phyloP scores from a whole-genome alignment of 1,140 invertebrate genomes.

The Hermetia illucens region DNA sequence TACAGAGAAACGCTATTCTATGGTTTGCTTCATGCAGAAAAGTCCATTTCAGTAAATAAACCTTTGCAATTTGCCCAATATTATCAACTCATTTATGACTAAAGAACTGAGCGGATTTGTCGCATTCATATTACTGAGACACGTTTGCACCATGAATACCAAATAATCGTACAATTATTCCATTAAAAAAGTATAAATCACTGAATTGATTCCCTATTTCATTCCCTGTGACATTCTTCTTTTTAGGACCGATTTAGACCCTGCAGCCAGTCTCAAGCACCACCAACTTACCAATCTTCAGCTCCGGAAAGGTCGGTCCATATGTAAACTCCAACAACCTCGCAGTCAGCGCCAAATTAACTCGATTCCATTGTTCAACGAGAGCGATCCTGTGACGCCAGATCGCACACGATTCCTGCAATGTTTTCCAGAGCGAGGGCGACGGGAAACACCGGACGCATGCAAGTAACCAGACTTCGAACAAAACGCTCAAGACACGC shows the following conservation, averaged over 20 bases:
- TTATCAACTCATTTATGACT: no score
- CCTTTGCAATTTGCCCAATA: no score
- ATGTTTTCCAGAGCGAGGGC: constrained; percentile 89
- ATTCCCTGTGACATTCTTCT: no score
- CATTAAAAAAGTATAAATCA: no score
- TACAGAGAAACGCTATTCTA: no score
- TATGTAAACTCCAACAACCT: constrained; percentile 77
- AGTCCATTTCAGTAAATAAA: no score
- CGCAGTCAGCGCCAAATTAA: constrained; percentile 78
- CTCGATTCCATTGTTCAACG: constrained; percentile 89
- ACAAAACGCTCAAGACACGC: constrained; percentile 79
- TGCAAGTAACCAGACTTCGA: constrained; percentile 89
- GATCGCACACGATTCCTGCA: constrained; percentile 79
- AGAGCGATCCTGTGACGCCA: constrained; percentile 88
- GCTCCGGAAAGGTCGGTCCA: constrained; percentile 69
- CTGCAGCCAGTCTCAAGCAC: constrained; percentile 1
- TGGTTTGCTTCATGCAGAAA: no score
- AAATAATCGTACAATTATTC: no score
- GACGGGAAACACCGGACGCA: constrained; percentile 79
- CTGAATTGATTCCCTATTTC: constrained; percentile 1
- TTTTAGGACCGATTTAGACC: background rate
- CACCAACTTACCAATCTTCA: constrained; percentile 57
- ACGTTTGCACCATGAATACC: no score
- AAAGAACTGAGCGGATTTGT: no score
- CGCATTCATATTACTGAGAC: no score